Conservation (phyloP, 2,888 invertebrate species). For the Cheilosia urbana region DNA sequence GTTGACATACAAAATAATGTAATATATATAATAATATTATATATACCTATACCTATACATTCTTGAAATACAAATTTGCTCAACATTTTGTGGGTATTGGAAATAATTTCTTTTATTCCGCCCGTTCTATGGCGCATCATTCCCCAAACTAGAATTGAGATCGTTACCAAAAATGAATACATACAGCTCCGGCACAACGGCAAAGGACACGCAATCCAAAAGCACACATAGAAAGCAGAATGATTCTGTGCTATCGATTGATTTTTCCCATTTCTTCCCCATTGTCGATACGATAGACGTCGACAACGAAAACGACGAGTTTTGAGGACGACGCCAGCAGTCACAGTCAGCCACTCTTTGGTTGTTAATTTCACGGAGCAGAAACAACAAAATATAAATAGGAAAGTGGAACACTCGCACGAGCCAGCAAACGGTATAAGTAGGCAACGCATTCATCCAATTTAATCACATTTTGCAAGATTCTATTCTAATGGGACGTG, state of each 20-base stretch:
- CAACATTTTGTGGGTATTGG: conserved; percentile 19
- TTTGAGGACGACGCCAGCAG: conserved; percentile 16
- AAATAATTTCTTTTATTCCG: conserved; percentile 37
- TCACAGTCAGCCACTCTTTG: conserved; percentile 11
- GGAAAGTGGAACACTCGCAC: conserved; percentile 36
- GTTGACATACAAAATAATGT: conserved; percentile 62
- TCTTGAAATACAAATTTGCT: conserved; percentile 28
- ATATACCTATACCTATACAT: background rate
- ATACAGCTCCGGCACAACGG: conserved; percentile 35
- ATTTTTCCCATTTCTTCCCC: conserved; percentile 49
- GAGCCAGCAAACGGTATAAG: background rate
- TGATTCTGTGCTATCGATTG: conserved; percentile 71
- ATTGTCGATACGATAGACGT: background rate
- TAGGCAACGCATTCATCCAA: conserved; percentile 45
- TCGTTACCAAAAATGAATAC: conserved; percentile 44
- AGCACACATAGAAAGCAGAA: conserved; percentile 51
- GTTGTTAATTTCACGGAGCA: conserved; percentile 37
- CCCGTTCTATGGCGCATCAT: conserved; percentile 51
- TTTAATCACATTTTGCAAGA: conserved; percentile 51
- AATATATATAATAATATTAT: conserved; percentile 7
- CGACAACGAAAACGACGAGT: conserved; percentile 12
- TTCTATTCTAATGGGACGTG: conserved; percentile 28
- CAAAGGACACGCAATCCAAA: conserved; percentile 69
- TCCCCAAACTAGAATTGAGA: conserved; percentile 49
- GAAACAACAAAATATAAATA: conserved; percentile 26